Evolutionary conservation across 2,113 vertebrate genomes (phyloP), one percentile per base, ranked within the genome.

Genomic region (Nibea albiflora): DNA sequence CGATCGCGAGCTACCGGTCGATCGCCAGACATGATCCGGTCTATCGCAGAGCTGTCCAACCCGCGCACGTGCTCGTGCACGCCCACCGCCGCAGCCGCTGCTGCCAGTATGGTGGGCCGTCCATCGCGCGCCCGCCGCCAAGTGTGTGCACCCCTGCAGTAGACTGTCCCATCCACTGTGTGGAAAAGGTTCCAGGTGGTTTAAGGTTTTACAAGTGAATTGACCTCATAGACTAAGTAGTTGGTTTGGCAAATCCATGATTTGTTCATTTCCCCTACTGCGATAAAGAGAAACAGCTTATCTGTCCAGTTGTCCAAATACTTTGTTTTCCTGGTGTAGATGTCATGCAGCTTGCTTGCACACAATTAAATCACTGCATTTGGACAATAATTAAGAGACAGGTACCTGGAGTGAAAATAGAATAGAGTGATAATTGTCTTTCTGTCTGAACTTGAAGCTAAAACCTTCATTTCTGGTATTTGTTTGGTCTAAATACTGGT

Each of bases 401-500:
- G 68, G 19, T 22, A 57, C 39, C 39, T 44, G 68, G 22, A 28
- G 22, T 57, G 42, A 15, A 46, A 28, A 16, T 8, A 31, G 14
- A 72, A 47, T 58, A 16, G 6, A 26, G 52, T 28, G 53, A 72
- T 47, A 20, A 60, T 60, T 46, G 53, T 56, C 53, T 4, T 70
- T 57, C 22, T 28, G 10, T 11, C 26, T 71, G 16, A 72, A 47
- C 5, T 31, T 46, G 12, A 35, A 24, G 7, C 42, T 9, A 31
- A 47, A 28, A 58, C 26, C 68, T 26, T 72, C 0, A 47, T 46
- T 58, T n/a, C 39, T 72, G 54, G 42, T 46, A 22, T 71, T 71
- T 72, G 3, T 57, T 56, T 56, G 69, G 39, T 47, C 20, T 49
- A 49, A 60, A 73, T 44, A 49, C 42, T 49, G 24, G 24, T 58